A percentile compares a stretch with the other conserved stretches of the same genome.
These are phyloP conservation scores for Clitarchus hookeri DNA, from an alignment of 2,888 invertebrate species.

Conservation along the genomic window DNA sequence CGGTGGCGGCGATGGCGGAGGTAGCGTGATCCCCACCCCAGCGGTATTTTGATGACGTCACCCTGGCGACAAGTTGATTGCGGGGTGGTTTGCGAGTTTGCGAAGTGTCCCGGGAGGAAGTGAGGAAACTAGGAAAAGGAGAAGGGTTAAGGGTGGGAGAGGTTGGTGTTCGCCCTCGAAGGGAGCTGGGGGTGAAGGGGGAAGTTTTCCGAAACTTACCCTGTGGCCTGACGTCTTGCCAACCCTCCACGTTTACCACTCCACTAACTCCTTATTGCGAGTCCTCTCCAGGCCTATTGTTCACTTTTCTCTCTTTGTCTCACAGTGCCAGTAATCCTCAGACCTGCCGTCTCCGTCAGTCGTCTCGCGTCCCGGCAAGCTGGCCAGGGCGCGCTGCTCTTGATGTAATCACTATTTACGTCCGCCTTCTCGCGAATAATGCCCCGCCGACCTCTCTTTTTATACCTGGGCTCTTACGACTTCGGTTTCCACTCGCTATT, in stretches of 20 bases:
- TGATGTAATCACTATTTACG: constrained; percentile 26
- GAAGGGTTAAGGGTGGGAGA: not conserved
- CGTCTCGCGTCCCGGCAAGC: not conserved
- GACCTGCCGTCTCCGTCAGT: not conserved
- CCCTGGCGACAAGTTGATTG: constrained; percentile 23
- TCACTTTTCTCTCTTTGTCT: constrained; percentile 21
- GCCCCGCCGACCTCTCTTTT: not conserved
- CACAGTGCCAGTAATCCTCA: not conserved
- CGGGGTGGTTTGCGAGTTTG: constrained; percentile 22
- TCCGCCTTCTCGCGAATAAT: not conserved
- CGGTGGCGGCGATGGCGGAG: no score
- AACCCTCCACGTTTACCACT: constrained; percentile 20
- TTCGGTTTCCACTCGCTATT: constrained; percentile 12
- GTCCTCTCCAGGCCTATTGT: constrained; percentile 17
- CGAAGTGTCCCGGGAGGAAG: not conserved
- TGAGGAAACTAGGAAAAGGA: not conserved
- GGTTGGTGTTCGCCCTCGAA: not conserved
- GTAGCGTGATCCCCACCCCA: not conserved
- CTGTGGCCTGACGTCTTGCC: constrained; percentile 24
- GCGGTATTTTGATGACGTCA: constrained; percentile 16
- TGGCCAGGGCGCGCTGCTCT: constrained; percentile 3
- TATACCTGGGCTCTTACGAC: not conserved
- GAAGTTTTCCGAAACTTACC: constrained; percentile 20
- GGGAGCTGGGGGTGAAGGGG: not conserved
- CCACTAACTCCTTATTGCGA: constrained; percentile 24